Evolutionary conservation across 1,140 invertebrate genomes (phyloP), one percentile per base, ranked within the genome.

Genomic region (Nasonia longicornis): DNA sequence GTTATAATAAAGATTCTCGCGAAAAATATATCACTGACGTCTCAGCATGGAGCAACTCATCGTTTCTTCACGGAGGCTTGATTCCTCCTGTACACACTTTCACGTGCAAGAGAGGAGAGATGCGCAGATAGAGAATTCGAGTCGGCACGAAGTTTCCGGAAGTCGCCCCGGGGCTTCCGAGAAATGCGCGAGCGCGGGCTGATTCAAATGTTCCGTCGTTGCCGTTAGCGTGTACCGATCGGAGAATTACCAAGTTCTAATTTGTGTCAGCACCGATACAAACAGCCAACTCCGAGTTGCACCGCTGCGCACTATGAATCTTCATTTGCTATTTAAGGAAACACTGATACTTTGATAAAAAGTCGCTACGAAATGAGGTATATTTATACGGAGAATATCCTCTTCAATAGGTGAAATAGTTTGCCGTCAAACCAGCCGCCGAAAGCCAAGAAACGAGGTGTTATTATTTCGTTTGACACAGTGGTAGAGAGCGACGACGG

Each of bases 171-270:
- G 79, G 82, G 83, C 83, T 86, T 86, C 84, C 85, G 83, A 77
- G 69, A 81, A 84, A 81, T 81, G 82, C 82, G 77, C 64, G 11
- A 31, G 7, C 83, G 82, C 80, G 83, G 75, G 81, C 75, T 70
- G 48, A 79, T 83, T 85, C 78, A 77, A 85, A 84, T 81, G 70
- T 79, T 84, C 35, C 75, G 82, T 38, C 31, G 20, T 3, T 2
- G 11, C 16, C 11, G 63, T 26, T 48, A 16, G 67, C 31, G 78
- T 71, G 73, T 29, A 63, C 29, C 80, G 78, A 85, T 85, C 80
- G 80, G 81, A 71, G 79, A 82, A 86, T 85, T 84, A 80, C 81
- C 75, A 85, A 86, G 80, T 86, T 85, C 84, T 85, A 86, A 86
- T 85, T 84, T 84, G 83, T 77, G 80, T 35, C 75, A 45, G 6